phyloP scores from a whole-genome alignment of 2,113 vertebrate species.

The Herpailurus yagouaroundi region DNA sequence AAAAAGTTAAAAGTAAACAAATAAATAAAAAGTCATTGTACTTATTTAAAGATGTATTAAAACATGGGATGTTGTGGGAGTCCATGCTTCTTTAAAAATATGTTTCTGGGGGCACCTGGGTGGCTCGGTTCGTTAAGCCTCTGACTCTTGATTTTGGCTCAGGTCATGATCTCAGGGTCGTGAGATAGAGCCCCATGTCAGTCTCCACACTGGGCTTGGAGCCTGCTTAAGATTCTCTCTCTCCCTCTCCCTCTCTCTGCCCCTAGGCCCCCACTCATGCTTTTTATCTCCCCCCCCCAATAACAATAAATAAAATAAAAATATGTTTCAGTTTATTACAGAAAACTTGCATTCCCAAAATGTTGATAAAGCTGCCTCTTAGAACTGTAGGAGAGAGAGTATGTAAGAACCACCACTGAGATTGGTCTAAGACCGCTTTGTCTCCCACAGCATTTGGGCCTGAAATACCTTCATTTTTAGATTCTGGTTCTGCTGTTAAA shows the following conservation, averaged over 20 bases:
- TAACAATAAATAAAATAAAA: no score
- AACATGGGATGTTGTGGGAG: not conserved
- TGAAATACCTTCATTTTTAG: not conserved
- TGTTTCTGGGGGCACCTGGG: not conserved
- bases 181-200: no score
- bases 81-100: conserved; percentile 4
- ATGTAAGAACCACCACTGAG: not conserved
- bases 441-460: not conserved
- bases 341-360: not conserved
- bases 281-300: no score
- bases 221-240: no score
- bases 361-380: not conserved
- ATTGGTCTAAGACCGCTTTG: not conserved
- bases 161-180: no score
- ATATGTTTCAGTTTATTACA: not conserved
- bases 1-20: no score
- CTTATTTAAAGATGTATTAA: conserved; percentile 32
- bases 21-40: no score
- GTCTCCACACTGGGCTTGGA: no score
- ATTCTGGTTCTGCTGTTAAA: not conserved
- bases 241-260: no score
- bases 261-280: no score
- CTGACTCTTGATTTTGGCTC: no score
- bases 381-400: not conserved
- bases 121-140: no score